Evolutionary conservation across 2,797 vertebrate genomes (phyloP).

Genomic region (Rhodeus uyekii): DNA sequence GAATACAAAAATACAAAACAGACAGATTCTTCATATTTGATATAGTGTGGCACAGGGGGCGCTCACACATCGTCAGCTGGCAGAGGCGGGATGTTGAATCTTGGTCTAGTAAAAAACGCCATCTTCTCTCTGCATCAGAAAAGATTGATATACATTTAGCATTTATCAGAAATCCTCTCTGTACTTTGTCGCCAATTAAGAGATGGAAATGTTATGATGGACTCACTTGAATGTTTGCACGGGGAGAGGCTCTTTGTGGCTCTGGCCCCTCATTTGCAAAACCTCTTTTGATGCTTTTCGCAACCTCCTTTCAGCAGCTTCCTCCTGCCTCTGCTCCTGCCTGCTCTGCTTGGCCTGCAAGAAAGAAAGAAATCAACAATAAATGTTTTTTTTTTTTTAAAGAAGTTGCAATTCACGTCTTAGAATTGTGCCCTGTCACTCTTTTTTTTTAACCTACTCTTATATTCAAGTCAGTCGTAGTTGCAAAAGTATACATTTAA

Average conservation of each 20-base stretch:
- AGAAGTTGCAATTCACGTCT: not conserved
- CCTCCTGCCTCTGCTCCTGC: constrained; percentile 93
- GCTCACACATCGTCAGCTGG: constrained; percentile 96
- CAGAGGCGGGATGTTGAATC: constrained; percentile 95
- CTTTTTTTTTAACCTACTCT: not conserved
- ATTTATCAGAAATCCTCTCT: not conserved
- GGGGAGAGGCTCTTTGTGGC: constrained; percentile 92
- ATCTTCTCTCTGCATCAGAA: constrained; percentile 92
- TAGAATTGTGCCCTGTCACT: not conserved
- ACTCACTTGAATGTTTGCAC: constrained; percentile 95
- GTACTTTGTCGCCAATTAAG: not conserved
- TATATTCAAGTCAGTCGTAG: not conserved
- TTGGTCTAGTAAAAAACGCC: constrained; percentile 98
- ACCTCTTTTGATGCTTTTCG: constrained; percentile 96
- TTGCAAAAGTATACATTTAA: not conserved
- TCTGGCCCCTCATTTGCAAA: constrained; percentile 92
- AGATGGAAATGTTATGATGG: not conserved
- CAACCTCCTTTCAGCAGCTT: constrained; percentile 92
- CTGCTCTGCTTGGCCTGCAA: constrained; percentile 90
- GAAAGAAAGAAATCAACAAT: not conserved
- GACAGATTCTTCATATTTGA: constrained; percentile 93
- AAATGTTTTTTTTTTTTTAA: not conserved
- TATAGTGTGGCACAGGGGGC: constrained; percentile 71
- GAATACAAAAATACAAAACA: constrained; percentile 70
- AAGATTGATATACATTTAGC: constrained; percentile 24